Evolutionary conservation across 1,140 invertebrate genomes (phyloP), one percentile per base, ranked within the genome.

Genomic region (Heliconius congener): DNA sequence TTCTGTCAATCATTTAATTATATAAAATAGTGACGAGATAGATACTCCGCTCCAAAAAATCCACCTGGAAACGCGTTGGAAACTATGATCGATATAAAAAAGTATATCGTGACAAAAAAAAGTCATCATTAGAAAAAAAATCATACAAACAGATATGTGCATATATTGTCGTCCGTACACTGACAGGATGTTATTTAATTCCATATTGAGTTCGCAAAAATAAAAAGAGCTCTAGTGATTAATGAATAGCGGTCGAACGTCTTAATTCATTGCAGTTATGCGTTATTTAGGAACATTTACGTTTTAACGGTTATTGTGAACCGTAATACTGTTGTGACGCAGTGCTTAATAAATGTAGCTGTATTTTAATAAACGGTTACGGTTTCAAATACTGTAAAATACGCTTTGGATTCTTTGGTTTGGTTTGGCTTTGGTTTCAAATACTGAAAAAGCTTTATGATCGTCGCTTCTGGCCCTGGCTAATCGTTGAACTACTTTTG

Each of bases 101-200:
- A 34, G 50, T 19, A 19, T 52, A 19, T 6, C 13, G 4, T 19
- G 19, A 13, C 39, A 42, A 42, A 52, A 52, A 52, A 52, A 52
- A 19, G 11, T 18, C 30, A 3, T 23, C 23, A 4, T 34, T 19
- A 34, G 4, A 34, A 34, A 37, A 37, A 37, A 6, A 37, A 5
- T 19, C 19, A 57, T n/a, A 57, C 8, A 57, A 9, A 57, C 8
- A 57, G 8, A 57, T 8, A 52, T 18, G 27, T 37, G 37, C 2
- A 42, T 72, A 82, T 84, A 85, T 72, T 88, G 82, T 87, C 74
- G 55, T 79, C 88, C 13, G 71, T 91, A 88, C 86, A 46, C 37
- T 66, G 82, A 83, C 91, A 90, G 91, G 91, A 93, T 93, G 91
- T 89, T 90, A 88, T 92, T 91, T 88, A 87, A 84, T 86, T 85